Conservation (phyloP, 2,113 vertebrate species). For the Psilopsiagon aymara region DNA sequence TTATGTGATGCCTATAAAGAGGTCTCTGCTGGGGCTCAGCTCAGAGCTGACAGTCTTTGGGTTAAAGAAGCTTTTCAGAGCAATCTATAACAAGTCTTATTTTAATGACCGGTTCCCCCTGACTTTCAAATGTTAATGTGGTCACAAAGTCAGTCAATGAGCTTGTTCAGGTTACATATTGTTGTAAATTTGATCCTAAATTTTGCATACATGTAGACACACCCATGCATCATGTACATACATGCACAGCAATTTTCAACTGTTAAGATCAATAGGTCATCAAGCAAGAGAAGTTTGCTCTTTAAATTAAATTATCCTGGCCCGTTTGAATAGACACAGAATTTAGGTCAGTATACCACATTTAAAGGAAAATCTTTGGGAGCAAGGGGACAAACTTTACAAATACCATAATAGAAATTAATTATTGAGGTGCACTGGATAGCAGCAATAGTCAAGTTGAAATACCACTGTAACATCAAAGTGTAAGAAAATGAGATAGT, state of each 20-base stretch:
- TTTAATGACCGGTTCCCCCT: background rate
- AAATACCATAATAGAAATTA: background rate
- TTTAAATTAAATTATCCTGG: background rate
- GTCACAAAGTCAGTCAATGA: background rate
- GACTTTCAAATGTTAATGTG: background rate
- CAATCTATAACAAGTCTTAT: background rate
- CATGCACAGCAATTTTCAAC: background rate
- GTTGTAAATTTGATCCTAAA: background rate
- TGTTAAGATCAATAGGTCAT: background rate
- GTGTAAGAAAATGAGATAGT: background rate
- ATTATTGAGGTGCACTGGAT: background rate
- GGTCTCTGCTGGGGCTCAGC: background rate
- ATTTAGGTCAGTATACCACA: background rate
- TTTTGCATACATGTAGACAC: background rate
- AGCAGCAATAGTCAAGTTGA: background rate
- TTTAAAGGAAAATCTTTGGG: background rate
- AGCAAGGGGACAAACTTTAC: background rate
- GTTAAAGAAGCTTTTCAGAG: background rate
- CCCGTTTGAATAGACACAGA: background rate
- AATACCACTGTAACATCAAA: background rate
- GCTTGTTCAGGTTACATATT: accelerated
- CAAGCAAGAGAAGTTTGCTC: background rate
- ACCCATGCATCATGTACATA: no score
- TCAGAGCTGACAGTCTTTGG: background rate
- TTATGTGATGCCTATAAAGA: background rate